phyloP scores from a whole-genome alignment of 2,113 vertebrate genomes.

The Callorhinus ursinus region DNA sequence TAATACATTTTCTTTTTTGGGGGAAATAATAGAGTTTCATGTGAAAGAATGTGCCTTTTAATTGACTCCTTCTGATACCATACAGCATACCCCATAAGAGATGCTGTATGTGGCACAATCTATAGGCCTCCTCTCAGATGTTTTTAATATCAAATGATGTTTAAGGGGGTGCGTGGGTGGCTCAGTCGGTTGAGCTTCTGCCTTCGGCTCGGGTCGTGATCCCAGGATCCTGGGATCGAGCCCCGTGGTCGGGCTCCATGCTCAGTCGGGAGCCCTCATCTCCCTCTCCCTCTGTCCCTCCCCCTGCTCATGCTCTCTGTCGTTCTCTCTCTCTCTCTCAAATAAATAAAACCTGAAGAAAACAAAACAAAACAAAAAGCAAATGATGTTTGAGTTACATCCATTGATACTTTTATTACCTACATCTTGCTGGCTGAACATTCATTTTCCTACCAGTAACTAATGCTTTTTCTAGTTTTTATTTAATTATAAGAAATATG shows the following conservation, averaged over 20 bases:
- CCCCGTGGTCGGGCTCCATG: rapidly evolving
- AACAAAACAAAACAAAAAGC: background rate
- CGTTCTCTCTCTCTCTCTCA: background rate
- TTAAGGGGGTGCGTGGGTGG: background rate
- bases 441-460: background rate
- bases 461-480: background rate
- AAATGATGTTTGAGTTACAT: background rate
- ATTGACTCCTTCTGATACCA: background rate
- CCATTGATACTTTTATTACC: background rate
- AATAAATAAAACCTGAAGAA: background rate
- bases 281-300: background rate
- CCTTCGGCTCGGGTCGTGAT: too few relatives aligned
- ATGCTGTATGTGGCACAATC: background rate
- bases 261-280: background rate
- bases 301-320: background rate
- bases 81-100: background rate
- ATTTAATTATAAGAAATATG: background rate
- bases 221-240: too few relatives aligned
- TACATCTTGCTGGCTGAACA: background rate
- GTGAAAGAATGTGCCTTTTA: background rate
- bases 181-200: background rate
- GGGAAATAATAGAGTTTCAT: background rate
- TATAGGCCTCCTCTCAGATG: background rate
- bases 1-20: background rate
- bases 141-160: background rate